Conservation (phyloP, 2,113 vertebrate genomes). For the Ptilonorhynchus violaceus region DNA sequence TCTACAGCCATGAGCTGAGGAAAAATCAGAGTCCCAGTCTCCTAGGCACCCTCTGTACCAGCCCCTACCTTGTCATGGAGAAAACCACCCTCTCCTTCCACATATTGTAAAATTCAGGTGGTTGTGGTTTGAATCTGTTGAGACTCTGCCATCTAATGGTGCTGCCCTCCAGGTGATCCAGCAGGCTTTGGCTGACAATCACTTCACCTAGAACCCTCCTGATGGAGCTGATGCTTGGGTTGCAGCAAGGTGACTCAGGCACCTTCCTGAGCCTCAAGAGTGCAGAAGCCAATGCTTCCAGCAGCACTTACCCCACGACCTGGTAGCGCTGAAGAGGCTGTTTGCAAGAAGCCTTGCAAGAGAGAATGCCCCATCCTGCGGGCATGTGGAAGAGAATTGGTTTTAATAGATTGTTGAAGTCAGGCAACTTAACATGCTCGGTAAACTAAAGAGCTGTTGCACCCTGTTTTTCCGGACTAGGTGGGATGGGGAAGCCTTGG, state of each 20-base stretch:
- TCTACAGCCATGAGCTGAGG: accelerated
- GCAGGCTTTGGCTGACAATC: not conserved
- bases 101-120: not conserved
- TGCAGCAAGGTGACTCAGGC: not conserved
- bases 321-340: not conserved
- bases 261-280: not conserved
- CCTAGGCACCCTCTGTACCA: not conserved
- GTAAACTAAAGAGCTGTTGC: accelerated
- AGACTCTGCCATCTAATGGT: not conserved
- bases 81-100: not conserved
- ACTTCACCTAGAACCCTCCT: not conserved
- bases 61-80: not conserved
- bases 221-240: not conserved
- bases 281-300: not conserved
- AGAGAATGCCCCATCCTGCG: not conserved
- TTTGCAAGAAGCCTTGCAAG: not conserved
- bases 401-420: not conserved
- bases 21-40: not conserved
- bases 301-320: not conserved
- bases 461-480: not conserved
- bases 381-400: not conserved
- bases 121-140: accelerated
- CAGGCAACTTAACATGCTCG: too few species aligned
- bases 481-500: not conserved
- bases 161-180: not conserved